These are phyloP conservation scores for Vulpes ferrilata DNA, from an alignment of 2,113 vertebrate genomes.

Conservation along the genomic window DNA sequence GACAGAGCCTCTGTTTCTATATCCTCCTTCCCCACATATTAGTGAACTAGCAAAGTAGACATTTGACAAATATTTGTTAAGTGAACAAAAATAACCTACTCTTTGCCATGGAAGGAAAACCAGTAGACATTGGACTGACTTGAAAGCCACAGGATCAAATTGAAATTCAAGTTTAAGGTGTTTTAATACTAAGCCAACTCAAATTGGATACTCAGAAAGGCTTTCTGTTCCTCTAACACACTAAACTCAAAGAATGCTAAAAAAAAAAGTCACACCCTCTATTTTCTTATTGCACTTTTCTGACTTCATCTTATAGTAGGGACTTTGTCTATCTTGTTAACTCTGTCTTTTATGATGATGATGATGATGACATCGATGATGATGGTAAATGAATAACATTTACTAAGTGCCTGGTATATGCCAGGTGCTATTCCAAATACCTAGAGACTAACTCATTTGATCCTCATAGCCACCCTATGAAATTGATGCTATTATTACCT, in stretches of 20 bases:
- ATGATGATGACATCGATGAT: not conserved
- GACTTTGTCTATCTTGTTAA: not conserved
- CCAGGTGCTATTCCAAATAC: not conserved
- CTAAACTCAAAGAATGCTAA: not conserved
- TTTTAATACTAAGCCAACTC: conserved; percentile 48
- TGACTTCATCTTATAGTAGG: not conserved
- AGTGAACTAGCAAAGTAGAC: not conserved
- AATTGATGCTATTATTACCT: not conserved
- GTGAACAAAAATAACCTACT: conserved; percentile 67
- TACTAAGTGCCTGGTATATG: not conserved
- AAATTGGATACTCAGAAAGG: not conserved
- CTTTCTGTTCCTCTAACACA: conserved; percentile 3
- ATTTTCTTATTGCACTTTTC: not conserved
- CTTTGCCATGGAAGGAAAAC: conserved; percentile 62
- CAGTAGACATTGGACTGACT: conserved; percentile 56
- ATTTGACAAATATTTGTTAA: conserved; percentile 73
- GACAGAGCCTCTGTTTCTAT: not conserved
- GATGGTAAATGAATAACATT: not conserved
- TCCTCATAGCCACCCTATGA: not conserved
- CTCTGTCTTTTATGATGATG: not conserved
- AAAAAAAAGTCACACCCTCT: not conserved
- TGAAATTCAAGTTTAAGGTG: conserved; percentile 49
- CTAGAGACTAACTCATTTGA: not conserved
- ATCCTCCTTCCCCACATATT: not conserved
- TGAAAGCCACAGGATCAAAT: conserved; percentile 60